Evolutionary conservation across 2,113 vertebrate species (phyloP), one percentile per base, ranked within the genome.

Genomic region (Neopipo cinnamomea): DNA sequence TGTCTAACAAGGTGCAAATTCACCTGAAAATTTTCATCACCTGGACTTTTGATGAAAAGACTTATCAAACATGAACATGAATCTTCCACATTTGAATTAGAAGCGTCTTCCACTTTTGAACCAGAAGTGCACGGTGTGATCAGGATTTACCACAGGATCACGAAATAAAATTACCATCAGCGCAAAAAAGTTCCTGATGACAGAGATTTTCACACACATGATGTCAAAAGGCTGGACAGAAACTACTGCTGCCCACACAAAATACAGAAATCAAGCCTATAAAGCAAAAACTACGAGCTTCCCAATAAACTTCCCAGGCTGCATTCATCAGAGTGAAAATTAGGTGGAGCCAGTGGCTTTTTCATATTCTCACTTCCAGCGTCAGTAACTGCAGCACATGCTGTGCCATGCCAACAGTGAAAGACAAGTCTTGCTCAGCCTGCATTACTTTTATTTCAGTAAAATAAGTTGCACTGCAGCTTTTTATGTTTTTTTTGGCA

Each of bases 341-440:
- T 95, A 96, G 95, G 93, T 94, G 95, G 96, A 96, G 96, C 95
- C 79, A 90, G 61, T 52, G 90, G 50, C 72, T 93, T 85, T 81
- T 89, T 31, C 75, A 82, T 56, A 56, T 41, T 71, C 35, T 50
- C 50, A 61, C 24, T 58, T 56, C 39, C 35, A n/a, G 0, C 14
- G 22, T 33, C 78, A 85, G 46, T 50, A 80, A 49, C 49, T 22
- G 46, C 66, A 76, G 84, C 59, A 71, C 50, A 41, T 5, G 8
- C 28, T 20, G 53, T 1, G 0, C 31, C 28, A 27, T 50, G 71
- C 30, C 41, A 65, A 33, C 59, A 72, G 33, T 1, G 12, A 82
- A 85, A 73, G 23, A 44, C 35, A 74, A 42, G 17, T 68, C 75
- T 52, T 73, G 12, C 41, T 79, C 62, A 39, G 37, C 28, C 9